Evolutionary conservation across 2,888 invertebrate species (phyloP).

Genomic region (Troglohyphantes excavatus): DNA sequence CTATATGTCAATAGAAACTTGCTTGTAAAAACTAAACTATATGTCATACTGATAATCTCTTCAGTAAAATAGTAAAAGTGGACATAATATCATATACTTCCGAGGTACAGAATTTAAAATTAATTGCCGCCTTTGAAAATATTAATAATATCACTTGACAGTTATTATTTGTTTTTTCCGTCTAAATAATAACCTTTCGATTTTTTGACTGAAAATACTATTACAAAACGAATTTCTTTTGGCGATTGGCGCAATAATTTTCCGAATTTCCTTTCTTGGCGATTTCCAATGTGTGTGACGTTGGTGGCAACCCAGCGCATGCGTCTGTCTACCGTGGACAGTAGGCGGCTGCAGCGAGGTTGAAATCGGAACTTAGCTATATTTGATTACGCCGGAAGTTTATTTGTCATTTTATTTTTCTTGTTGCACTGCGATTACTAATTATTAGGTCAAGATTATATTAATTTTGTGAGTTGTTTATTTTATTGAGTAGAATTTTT

Average conservation of each 20-base stretch:
- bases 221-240: background rate
- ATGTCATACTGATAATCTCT: too few relatives aligned
- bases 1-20: too few relatives aligned
- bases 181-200: background rate
- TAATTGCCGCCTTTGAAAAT: too few relatives aligned
- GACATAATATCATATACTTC: too few relatives aligned
- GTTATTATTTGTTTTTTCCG: background rate
- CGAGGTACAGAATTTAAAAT: too few relatives aligned
- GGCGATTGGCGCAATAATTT: slow-evolving; percentile 3
- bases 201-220: too few relatives aligned
- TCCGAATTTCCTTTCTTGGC: slow-evolving; percentile 22
- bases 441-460: background rate
- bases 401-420: slow-evolving; percentile 17
- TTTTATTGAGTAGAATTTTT: background rate
- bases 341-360: slow-evolving; percentile 67
- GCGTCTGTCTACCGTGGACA: slow-evolving; percentile 32
- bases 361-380: slow-evolving; percentile 50
- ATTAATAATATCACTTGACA: too few relatives aligned
- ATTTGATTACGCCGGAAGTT: slow-evolving; percentile 21
- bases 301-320: slow-evolving; percentile 58
- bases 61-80: too few relatives aligned
- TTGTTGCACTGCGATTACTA: background rate
- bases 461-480: background rate
- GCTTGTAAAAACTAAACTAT: too few relatives aligned
- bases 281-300: slow-evolving; percentile 17